These are phyloP conservation scores for Hemaris fuciformis DNA, from an alignment of 2,888 invertebrate species.

Conservation along the genomic window DNA sequence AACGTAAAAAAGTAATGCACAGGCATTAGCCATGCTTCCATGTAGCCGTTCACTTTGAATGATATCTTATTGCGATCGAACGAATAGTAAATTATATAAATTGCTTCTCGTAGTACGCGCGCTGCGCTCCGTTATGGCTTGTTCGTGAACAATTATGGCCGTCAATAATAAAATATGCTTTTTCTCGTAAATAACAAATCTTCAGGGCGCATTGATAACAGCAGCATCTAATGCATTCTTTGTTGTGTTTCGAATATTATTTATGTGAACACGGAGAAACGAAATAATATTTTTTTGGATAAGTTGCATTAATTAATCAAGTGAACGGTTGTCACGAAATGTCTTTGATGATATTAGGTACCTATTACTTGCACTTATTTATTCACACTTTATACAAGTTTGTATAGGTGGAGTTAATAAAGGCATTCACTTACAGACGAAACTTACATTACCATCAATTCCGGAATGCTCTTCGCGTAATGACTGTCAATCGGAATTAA, in stretches of 20 bases:
- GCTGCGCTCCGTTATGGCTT: slow-evolving; percentile 32
- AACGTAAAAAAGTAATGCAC: slow-evolving; percentile 60
- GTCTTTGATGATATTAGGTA: no score
- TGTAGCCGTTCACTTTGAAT: slow-evolving; percentile 58
- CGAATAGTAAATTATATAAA: slow-evolving; percentile 70
- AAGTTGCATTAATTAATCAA: no score
- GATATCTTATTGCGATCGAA: slow-evolving; percentile 53
- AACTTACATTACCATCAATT: no score
- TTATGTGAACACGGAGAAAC: not conserved
- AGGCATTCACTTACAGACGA: no score
- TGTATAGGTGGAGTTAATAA: no score
- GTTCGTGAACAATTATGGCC: slow-evolving; percentile 55
- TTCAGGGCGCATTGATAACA: not conserved
- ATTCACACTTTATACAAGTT: no score
- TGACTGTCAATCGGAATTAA: no score
- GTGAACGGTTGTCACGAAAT: no score
- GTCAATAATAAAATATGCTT: slow-evolving; percentile 13
- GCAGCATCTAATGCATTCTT: not conserved
- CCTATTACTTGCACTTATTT: no score
- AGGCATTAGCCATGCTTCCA: slow-evolving; percentile 56
- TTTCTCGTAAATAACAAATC: slow-evolving; percentile 3
- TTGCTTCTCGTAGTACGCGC: slow-evolving; percentile 61
- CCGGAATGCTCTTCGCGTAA: no score
- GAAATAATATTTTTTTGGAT: no score
- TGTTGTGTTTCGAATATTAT: not conserved